A percentile compares a stretch with the other conserved stretches of the same genome.
Conservation (phyloP, 1,140 invertebrate genomes). For the Drosophila prosaltans region DNA sequence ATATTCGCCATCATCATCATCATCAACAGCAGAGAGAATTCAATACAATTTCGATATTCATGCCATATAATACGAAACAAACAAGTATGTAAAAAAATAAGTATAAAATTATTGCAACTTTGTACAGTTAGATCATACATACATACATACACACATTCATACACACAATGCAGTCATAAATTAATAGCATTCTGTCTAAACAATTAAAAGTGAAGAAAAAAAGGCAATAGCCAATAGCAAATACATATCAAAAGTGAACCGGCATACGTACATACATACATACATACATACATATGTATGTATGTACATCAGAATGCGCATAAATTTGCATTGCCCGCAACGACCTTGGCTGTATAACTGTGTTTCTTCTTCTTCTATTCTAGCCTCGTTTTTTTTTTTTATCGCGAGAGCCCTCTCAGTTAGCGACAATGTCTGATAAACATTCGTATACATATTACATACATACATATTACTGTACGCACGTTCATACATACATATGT, state of each 20-base stretch:
- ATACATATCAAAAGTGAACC: constrained; percentile 13
- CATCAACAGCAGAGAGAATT: neutral
- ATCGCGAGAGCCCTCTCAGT: neutral
- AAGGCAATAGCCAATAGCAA: neutral
- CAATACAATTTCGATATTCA: neutral
- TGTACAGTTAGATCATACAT: constrained; percentile 9
- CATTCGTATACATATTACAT: neutral
- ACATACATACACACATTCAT: neutral
- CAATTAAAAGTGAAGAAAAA: constrained; percentile 45
- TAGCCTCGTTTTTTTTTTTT: neutral
- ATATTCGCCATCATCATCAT: too few relatives aligned
- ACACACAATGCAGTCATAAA: constrained; percentile 51
- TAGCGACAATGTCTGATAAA: neutral
- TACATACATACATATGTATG: constrained; percentile 23
- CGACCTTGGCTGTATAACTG: constrained; percentile 53
- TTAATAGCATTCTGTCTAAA: constrained; percentile 72
- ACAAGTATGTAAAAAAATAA: too few relatives aligned
- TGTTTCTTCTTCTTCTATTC: constrained; percentile 9
- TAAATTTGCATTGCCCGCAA: constrained; percentile 65
- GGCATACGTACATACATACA: constrained; percentile 49
- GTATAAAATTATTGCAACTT: neutral
- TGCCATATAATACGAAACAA: too few relatives aligned
- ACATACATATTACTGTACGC: constrained; percentile 12
- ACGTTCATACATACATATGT: constrained; percentile 10
- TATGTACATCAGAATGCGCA: constrained; percentile 62